Evolutionary conservation across 2,888 invertebrate genomes (phyloP), one percentile per base, ranked within the genome.

Genomic region (Phanerotoma sp.): DNA sequence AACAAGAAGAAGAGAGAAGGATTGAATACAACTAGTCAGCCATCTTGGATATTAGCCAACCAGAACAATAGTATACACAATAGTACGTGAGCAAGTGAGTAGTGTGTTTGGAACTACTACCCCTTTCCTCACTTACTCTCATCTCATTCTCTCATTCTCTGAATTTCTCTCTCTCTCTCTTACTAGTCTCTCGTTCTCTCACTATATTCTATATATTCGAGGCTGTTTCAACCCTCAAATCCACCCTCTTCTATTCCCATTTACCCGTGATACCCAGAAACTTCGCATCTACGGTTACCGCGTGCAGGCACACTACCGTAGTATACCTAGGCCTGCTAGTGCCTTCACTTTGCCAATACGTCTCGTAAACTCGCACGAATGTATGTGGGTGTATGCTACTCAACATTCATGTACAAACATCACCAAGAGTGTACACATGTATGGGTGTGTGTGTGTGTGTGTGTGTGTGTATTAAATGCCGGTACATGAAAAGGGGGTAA

Each of bases 41-140:
- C 75, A 76, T 75, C 69, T 73, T 76, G 75, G 73, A 75, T 75
- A 76, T 75, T 75, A 75, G 74, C 75, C 74, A 74, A 74, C 68
- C 75, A 72, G 74, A 75, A 75, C 74, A 75, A 76, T 76, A 72
- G 72, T 72, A 71, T 71, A 72, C 71, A 73, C 72, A 72, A 75
- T 72, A 71, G 73, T 71, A 69, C 65, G 69, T 65, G 71, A 72
- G 70, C 68, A 68, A 65, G 68, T 61, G 67, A 69, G 64, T 67
- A 65, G 65, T 67, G n/a, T n/a, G 71, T 73, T 72, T 67, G 69
- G 69, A 68, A 67, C 25, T 46, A 41, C 53, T 50, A 54, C 37
- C 56, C 38, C 51, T 46, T 38, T 15, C 50, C 42, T 40, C 37
- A 18, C 37, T 21, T 47, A 44, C 56, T 45, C 30, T 56, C 57